phyloP scores from a whole-genome alignment of 1,140 invertebrate species.

The Zelostemma sp. region DNA sequence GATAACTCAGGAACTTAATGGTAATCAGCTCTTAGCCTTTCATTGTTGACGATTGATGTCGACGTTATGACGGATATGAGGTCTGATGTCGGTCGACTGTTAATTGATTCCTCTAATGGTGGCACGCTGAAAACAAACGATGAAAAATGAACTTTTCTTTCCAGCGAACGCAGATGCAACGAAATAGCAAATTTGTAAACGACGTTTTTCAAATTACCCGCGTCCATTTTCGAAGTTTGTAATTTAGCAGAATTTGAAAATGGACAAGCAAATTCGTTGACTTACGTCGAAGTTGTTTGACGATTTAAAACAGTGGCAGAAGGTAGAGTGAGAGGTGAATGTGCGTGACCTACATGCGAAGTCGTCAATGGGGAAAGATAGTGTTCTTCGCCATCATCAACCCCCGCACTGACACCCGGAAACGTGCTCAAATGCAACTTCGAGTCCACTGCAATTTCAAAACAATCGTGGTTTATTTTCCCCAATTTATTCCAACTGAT shows the following conservation, averaged over 20 bases:
- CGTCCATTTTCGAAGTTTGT: too few relatives aligned
- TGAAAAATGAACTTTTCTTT: too few relatives aligned
- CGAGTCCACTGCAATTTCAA: slow-evolving; percentile 64
- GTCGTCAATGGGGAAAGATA: slow-evolving; percentile 56
- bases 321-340: slow-evolving; percentile 65
- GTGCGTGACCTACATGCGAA: slow-evolving; percentile 60
- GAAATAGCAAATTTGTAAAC: too few relatives aligned
- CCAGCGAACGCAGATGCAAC: too few relatives aligned
- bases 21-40: slow-evolving; percentile 46
- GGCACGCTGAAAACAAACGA: slow-evolving; percentile 60
- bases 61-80: slow-evolving; percentile 61
- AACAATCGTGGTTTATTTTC: slow-evolving; percentile 6
- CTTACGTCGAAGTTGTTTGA: slow-evolving; percentile 67
- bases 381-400: slow-evolving; percentile 54
- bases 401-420: slow-evolving; percentile 55
- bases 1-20: slow-evolving; percentile 29
- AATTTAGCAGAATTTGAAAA: too few relatives aligned
- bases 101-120: slow-evolving; percentile 62
- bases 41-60: slow-evolving; percentile 55
- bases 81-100: slow-evolving; percentile 56
- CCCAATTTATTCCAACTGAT: neutral
- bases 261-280: slow-evolving; percentile 22
- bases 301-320: slow-evolving; percentile 66
- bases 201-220: too few relatives aligned
- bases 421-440: slow-evolving; percentile 66